phyloP scores from a whole-genome alignment of 1,140 invertebrate genomes.

The Zaprionus gabonicus region DNA sequence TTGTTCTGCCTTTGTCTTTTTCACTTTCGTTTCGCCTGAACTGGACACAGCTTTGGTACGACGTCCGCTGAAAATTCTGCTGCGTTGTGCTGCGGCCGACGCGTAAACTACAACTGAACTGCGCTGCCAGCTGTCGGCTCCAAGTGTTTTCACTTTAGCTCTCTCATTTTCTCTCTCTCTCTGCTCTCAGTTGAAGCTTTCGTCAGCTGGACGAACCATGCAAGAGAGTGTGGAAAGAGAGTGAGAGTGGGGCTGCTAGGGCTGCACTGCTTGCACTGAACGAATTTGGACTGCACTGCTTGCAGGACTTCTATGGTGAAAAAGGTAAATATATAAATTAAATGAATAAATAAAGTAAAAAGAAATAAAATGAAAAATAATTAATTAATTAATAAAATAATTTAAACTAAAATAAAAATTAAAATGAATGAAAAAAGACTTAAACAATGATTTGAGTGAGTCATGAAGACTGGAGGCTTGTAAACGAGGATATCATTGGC shows the following conservation, averaged over 20 bases:
- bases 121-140: conserved; percentile 4
- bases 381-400: too few species aligned
- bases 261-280: conserved; percentile 17
- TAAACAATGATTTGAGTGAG: too few species aligned
- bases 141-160: conserved; percentile 2
- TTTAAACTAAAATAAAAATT: too few species aligned
- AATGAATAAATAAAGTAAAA: too few species aligned
- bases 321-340: too few species aligned
- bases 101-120: conserved; percentile 79
- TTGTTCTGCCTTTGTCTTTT: conserved; percentile 21
- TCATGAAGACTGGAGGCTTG: too few species aligned
- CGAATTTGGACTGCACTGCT: background rate
- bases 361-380: too few species aligned
- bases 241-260: background rate
- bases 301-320: background rate
- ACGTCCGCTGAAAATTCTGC: conserved; percentile 23
- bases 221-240: background rate
- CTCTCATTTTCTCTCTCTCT: background rate
- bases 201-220: conserved; percentile 9
- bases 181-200: background rate
- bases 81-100: conserved; percentile 77
- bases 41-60: conserved; percentile 31
- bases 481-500: too few species aligned
- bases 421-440: too few species aligned
- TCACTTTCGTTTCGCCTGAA: conserved; percentile 21